Percentiles rank a stretch among this genome's conserved stretches.
Conservation (phyloP, 1,140 invertebrate genomes). For the Gyrodactylus bullatarudis region DNA sequence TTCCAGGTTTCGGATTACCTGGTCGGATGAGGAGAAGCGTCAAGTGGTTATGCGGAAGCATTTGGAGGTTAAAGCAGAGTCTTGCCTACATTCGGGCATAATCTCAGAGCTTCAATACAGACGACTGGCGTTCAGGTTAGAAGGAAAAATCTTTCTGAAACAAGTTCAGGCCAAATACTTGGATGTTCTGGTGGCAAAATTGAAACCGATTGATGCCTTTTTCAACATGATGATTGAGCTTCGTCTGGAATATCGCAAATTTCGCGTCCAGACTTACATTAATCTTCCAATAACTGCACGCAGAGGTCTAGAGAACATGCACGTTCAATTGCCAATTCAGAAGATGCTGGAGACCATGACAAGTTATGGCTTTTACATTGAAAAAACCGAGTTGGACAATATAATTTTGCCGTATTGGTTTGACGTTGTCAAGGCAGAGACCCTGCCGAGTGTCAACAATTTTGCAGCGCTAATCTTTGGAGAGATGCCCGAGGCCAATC, state of each 20-base stretch:
- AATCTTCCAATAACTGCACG: neutral
- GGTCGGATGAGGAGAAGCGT: neutral
- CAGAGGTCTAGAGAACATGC: neutral
- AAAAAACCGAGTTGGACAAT: neutral
- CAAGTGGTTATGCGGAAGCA: neutral
- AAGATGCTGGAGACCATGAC: neutral
- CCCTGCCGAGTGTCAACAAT: neutral
- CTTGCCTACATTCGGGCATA: neutral
- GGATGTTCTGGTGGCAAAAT: neutral
- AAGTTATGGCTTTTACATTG: neutral
- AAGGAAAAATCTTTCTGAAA: neutral
- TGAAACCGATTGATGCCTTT: neutral
- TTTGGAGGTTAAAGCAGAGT: neutral
- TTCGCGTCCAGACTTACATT: neutral
- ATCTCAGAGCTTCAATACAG: neutral
- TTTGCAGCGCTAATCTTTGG: neutral
- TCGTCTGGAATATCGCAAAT: neutral
- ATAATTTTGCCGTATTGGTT: neutral
- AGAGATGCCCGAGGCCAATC: neutral
- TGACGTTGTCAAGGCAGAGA: neutral
- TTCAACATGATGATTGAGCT: neutral
- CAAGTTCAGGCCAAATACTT: neutral
- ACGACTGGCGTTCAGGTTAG: neutral
- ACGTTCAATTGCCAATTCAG: neutral
- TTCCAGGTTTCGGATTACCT: neutral